Evolutionary conservation across 2,888 invertebrate genomes (phyloP).

Genomic region (Acleris cristana): DNA sequence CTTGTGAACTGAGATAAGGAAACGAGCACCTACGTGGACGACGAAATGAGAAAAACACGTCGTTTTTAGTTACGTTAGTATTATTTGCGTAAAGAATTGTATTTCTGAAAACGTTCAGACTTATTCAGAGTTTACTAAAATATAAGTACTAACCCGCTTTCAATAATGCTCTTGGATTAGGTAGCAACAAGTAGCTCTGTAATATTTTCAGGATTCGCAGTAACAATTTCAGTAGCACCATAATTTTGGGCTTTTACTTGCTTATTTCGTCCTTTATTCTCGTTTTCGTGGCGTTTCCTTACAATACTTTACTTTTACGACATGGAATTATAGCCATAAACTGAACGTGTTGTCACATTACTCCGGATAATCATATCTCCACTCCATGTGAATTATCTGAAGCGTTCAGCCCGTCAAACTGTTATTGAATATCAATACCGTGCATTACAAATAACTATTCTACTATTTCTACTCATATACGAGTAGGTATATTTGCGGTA

Average conservation of each 20-base stretch:
- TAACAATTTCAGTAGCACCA: conserved; percentile 19
- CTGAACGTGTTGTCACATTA: conserved; percentile 43
- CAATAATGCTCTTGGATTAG: too few relatives aligned
- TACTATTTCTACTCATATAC: neutral
- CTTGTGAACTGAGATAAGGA: conserved; percentile 23
- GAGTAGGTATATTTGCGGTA: too few relatives aligned
- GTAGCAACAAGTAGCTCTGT: conserved; percentile 24
- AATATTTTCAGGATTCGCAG: conserved; percentile 12
- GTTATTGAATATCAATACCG: conserved; percentile 53
- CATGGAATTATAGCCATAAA: conserved; percentile 21
- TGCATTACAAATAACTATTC: conserved; percentile 40
- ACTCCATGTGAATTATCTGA: conserved; percentile 48
- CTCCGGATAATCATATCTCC: conserved; percentile 43
- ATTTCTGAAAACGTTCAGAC: too few relatives aligned
- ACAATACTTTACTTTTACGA: conserved; percentile 16
- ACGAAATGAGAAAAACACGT: neutral
- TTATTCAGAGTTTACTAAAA: too few relatives aligned
- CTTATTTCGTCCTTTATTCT: conserved; percentile 17
- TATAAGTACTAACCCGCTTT: too few relatives aligned
- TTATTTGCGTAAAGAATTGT: neutral
- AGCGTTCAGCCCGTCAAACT: conserved; percentile 48
- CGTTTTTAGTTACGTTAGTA: neutral
- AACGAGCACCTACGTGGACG: conserved; percentile 7
- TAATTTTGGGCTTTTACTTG: conserved; percentile 10
- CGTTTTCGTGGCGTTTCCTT: conserved; percentile 11